A percentile compares a stretch with the other conserved stretches of the same genome.
phyloP scores from a whole-genome alignment of 2,113 vertebrate genomes.

The Camelus bactrianus region DNA sequence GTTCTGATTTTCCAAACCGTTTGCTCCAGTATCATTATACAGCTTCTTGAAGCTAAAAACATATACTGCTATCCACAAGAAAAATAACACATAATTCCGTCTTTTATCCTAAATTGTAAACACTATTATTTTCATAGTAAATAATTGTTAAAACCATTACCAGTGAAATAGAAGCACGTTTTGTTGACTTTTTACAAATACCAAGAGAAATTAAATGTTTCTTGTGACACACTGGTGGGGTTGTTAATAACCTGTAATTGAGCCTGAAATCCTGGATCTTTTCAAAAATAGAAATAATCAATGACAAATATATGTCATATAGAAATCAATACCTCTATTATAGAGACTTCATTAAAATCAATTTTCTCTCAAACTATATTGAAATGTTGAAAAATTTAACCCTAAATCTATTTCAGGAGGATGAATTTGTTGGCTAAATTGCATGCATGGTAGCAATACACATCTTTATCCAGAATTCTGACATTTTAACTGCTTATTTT shows the following conservation, averaged over 20 bases:
- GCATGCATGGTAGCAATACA: not conserved
- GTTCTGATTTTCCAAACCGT: not conserved
- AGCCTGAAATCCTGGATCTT: constrained; percentile 21
- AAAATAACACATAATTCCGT: constrained; percentile 59
- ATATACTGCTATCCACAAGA: constrained; percentile 13
- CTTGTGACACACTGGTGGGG: not conserved
- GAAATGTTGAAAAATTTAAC: constrained; percentile 52
- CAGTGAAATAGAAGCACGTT: constrained; percentile 10
- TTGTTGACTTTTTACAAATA: constrained; percentile 70
- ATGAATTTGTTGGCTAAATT: constrained; percentile 22
- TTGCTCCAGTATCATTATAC: not conserved
- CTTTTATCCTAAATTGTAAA: constrained; percentile 50
- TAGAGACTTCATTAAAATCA: constrained; percentile 21
- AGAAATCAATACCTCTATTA: constrained; percentile 43
- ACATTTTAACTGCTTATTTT: constrained; percentile 25
- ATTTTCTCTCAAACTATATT: not conserved
- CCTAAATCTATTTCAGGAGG: not conserved
- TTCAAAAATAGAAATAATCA: constrained; percentile 60
- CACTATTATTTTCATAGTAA: constrained; percentile 71
- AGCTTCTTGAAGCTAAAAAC: constrained; percentile 57
- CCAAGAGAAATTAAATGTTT: constrained; percentile 49
- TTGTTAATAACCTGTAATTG: constrained; percentile 46
- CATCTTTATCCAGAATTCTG: constrained; percentile 7
- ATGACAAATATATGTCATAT: not conserved
- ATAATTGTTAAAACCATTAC: constrained; percentile 62